Evolutionary conservation across 2,888 invertebrate genomes (phyloP), one percentile per base, ranked within the genome.

Genomic region (Drosophila incognita): DNA sequence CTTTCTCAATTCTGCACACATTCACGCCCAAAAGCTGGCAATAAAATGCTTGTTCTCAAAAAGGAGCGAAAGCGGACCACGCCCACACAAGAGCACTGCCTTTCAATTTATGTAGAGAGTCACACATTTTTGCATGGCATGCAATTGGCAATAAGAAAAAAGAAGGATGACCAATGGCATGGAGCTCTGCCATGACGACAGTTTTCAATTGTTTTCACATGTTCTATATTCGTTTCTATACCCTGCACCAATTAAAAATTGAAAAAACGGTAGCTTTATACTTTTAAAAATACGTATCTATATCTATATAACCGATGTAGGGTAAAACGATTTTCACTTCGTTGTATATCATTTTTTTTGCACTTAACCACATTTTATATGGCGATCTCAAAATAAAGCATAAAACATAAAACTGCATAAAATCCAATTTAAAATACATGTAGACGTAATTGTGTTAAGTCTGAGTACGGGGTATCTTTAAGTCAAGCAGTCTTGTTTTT

Each of bases 161-260:
- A 31, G 15, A 8, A 35, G 13, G 36, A 46, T 36, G 27, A 64
- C 49, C 58, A 58, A 40, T 42, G 63, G 59, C 58, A 53, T 42
- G 48, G 46, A 35, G 36, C 29, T 42, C 51, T 64, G 71, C 63
- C 64, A 51, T 64, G 61, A 67, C 61, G 61, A 65, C 64, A 69
- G 57, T 48, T 59, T 64, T 69, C 82, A 79, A 87, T 87, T 83
- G 84, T 83, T 74, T 80, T 86, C 78, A 77, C 75, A 82, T 83
- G 78, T 65, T 71, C 72, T 54, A 48, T 49, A 75, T 70, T 56
- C 64, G 52, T 49, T 63, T 58, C 18, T 36, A 35, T 61, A 48
- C 57, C 18, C 31, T 49, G 4, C 21, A 7, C 1, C 6, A 13
- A 57, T 21, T 18, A 18, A 18, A 21, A 40, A 42, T 15, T n/a